Conservation (phyloP, 2,797 vertebrate species). For the Garrulus glandarius region DNA sequence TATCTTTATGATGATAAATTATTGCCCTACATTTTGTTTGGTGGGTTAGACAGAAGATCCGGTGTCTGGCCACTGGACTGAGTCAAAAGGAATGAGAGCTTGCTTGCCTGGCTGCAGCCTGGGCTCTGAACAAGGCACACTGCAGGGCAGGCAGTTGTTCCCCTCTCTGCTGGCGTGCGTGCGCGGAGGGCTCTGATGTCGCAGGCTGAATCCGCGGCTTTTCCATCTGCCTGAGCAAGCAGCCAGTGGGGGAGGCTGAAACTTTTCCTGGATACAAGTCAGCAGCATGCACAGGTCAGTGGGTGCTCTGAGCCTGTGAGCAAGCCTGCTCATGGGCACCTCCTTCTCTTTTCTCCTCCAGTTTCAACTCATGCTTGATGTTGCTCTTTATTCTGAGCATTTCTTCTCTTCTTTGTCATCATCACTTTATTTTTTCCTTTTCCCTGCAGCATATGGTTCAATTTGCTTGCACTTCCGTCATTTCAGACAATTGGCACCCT, state of each 20-base stretch:
- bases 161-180: rapidly evolving
- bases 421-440: rapidly evolving
- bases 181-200: neutral
- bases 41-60: neutral
- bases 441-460: neutral
- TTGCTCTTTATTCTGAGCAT: neutral
- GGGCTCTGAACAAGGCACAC: neutral
- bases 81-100: neutral
- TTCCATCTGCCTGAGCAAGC: neutral
- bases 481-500: neutral
- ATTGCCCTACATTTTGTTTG: neutral
- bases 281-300: neutral
- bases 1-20: slow-evolving; percentile 5
- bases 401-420: neutral
- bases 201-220: neutral
- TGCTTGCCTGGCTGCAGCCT: neutral
- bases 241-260: neutral
- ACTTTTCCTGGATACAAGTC: neutral
- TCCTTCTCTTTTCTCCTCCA: neutral
- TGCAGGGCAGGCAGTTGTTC: neutral
- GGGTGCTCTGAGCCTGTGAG: neutral
- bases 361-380: neutral
- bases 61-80: neutral
- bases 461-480: neutral
- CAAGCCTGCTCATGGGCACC: neutral